Conservation (phyloP, 2,888 invertebrate genomes). For the Gastrophysa polygoni region DNA sequence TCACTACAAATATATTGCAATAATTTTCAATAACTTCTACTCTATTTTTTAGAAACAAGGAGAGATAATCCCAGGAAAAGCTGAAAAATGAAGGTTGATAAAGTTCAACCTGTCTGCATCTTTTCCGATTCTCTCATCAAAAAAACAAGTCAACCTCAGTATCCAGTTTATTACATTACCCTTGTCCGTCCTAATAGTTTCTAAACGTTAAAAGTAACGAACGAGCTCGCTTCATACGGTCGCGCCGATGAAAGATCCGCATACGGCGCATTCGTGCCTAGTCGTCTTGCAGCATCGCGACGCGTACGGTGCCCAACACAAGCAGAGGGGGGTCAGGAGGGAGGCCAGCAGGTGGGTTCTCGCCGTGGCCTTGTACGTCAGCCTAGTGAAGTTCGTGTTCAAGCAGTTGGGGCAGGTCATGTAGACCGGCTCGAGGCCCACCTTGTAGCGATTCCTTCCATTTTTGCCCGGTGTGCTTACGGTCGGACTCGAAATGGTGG, state of each 20-base stretch:
- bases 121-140: no score
- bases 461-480: background rate
- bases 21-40: no score
- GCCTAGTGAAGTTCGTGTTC: constrained; percentile 6
- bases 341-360: constrained; percentile 12
- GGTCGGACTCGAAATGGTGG: no score
- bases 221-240: background rate
- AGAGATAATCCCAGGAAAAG: no score
- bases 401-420: constrained; percentile 25
- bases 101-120: no score
- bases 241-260: constrained; percentile 18
- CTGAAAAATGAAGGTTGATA: no score
- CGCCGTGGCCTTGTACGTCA: background rate
- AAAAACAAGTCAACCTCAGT: no score
- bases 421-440: constrained; percentile 4
- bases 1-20: no score
- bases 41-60: no score
- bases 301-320: constrained; percentile 20
- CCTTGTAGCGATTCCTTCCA: background rate
- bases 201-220: no score
- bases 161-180: no score
- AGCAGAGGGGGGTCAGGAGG: constrained; percentile 2
- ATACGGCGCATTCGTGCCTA: constrained; percentile 17
- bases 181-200: no score
- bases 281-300: background rate